Percentiles rank a stretch among this genome's conserved stretches.
phyloP scores from a whole-genome alignment of 2,888 invertebrate genomes.

The Brachylomia viminalis region DNA sequence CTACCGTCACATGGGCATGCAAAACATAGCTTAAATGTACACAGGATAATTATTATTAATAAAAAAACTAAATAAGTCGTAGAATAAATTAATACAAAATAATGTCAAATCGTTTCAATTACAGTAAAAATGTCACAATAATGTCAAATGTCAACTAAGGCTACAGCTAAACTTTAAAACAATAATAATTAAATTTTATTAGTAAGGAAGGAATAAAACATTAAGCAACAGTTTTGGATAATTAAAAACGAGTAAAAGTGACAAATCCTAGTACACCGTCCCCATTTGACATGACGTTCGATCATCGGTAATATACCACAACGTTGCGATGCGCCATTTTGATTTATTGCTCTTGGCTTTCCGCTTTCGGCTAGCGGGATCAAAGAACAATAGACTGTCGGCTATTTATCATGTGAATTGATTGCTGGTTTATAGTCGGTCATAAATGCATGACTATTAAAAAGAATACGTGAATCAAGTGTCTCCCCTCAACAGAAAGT shows the following conservation, averaged over 20 bases:
- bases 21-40: no score
- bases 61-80: no score
- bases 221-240: background rate
- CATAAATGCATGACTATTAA: background rate
- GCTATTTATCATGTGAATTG: constrained; percentile 36
- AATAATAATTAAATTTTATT: no score
- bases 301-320: constrained; percentile 15
- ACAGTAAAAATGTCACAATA: no score
- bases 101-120: no score
- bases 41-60: no score
- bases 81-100: no score
- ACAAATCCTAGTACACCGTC: constrained; percentile 12
- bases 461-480: background rate
- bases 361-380: constrained; percentile 32
- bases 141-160: no score
- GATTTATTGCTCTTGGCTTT: constrained; percentile 47
- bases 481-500: background rate
- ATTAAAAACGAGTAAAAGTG: constrained; percentile 19
- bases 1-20: no score
- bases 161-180: no score
- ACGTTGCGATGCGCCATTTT: constrained; percentile 44
- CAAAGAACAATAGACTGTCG: constrained; percentile 22
- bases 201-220: no score
- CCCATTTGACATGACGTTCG: constrained; percentile 11
- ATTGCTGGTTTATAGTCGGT: background rate